Conservation (phyloP, 2,888 invertebrate species). For the Anticlea derivata region DNA sequence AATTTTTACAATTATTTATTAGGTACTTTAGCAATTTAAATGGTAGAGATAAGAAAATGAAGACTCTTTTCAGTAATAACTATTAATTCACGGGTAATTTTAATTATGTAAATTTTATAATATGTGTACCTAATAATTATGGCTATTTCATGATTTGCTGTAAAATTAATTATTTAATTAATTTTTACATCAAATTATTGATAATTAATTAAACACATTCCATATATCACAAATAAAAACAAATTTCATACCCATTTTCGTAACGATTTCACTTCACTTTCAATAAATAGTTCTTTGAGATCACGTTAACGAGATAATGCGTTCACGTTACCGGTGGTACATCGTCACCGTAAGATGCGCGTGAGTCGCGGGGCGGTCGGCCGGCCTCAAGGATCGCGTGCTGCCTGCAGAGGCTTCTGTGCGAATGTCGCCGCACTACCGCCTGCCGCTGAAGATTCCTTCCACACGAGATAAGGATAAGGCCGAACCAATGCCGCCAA, state of each 20-base stretch:
- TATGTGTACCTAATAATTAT: too few species aligned
- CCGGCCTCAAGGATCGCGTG: constrained; percentile 75
- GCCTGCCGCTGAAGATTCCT: constrained; percentile 70
- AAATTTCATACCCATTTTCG: constrained; percentile 69
- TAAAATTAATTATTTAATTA: too few species aligned
- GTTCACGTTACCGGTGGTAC: constrained; percentile 65
- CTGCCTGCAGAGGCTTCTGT: constrained; percentile 75
- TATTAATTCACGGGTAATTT: too few species aligned
- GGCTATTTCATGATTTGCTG: too few species aligned
- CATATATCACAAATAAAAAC: background rate
- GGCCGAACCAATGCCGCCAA: constrained; percentile 45
- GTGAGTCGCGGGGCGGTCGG: constrained; percentile 46
- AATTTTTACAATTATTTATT: too few species aligned
- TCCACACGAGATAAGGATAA: constrained; percentile 78
- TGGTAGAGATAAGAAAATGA: too few species aligned
- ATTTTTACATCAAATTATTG: too few species aligned
- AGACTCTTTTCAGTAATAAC: too few species aligned
- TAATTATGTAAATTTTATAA: too few species aligned
- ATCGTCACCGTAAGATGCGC: constrained; percentile 73
- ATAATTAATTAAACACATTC: constrained; percentile 1
- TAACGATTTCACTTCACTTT: constrained; percentile 69
- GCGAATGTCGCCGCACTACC: constrained; percentile 72
- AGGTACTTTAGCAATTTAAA: too few species aligned
- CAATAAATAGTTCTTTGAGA: constrained; percentile 62
- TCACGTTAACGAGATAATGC: constrained; percentile 66